Evolutionary conservation across 2,888 invertebrate species (phyloP).

Genomic region (Cataglyphis rosenhaueri): DNA sequence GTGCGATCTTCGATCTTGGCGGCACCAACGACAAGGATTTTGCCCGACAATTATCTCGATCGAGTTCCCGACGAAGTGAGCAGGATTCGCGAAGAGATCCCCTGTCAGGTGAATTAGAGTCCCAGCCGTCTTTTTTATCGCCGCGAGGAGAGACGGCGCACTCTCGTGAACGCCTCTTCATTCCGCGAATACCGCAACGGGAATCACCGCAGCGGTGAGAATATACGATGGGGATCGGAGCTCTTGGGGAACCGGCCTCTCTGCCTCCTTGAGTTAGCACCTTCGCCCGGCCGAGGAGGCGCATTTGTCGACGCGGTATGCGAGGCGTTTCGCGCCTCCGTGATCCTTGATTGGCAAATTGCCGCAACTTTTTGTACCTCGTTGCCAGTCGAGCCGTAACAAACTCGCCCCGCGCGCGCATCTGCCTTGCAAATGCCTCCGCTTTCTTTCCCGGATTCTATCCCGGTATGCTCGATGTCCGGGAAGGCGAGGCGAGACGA

Average conservation of each 20-base stretch:
- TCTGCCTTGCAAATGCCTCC: conserved; percentile 25
- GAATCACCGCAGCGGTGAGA: conserved; percentile 56
- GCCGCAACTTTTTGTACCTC: conserved; percentile 42
- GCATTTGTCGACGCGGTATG: conserved; percentile 74
- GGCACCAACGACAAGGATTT: not conserved
- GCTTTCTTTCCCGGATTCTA: conserved; percentile 28
- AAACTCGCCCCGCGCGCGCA: not conserved
- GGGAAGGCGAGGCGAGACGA: not conserved
- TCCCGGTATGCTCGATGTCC: not conserved
- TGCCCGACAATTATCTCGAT: not conserved
- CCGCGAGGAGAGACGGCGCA: conserved; percentile 44
- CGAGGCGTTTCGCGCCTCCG: conserved; percentile 71
- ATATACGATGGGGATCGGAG: conserved; percentile 65
- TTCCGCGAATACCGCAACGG: conserved; percentile 72
- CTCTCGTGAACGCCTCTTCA: conserved; percentile 72
- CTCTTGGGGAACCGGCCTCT: conserved; percentile 54
- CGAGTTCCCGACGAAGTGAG: not conserved
- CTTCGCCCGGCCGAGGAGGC: conserved; percentile 53
- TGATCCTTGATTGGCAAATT: conserved; percentile 72
- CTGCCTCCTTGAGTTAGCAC: conserved; percentile 71
- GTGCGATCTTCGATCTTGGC: not conserved
- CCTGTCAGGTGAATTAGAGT: conserved; percentile 55
- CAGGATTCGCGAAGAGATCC: not conserved
- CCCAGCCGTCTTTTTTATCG: conserved; percentile 50
- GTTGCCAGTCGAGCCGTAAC: conserved; percentile 1